Base-by-base conservation (phyloP, 2,797 vertebrate genomes). In the Dallia pectoralis region DNA sequence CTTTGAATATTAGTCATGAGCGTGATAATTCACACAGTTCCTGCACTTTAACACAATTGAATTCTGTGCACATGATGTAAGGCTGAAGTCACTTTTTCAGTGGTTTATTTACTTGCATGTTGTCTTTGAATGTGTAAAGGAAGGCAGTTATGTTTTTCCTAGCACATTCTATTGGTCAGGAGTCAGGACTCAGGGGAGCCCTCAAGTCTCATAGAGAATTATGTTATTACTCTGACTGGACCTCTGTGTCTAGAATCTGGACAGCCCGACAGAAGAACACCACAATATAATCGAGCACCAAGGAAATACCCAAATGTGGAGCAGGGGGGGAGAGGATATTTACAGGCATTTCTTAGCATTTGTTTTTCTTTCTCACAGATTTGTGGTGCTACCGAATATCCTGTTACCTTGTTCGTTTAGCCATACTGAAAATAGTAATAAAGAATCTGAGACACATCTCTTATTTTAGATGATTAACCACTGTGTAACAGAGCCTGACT, bases 231-330 rank as follows among this genome's bases (percentile, higher is more conserved):
- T 44, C 70, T 81, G 79, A 74, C 86, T 80, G 81, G 78, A 77
- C 63, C 73, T 77, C 84, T 80, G 79, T 7, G 73, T 12, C 40
- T 44, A 44, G 40, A 44, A 44, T 74, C 80, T 66, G 78, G 72
- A 76, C 70, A 75, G 78, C 66, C 47, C 53, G 79, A 74, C 75
- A 72, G 70, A 44, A 44, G 40, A 70, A 81, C 66, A 71, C 77
- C 79, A 84, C 84, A 81, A 88, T 84, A 84, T 88, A 82, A 86
- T 72, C 62, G 64, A 25, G 70, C 73, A 18, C 77, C 74, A 77
- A 36, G 48, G 69, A 63, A 64, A 64, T 7, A 25, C 15, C 27
- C 61, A 30, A 22, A 18, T 3, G 56, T 61, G 30, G 51, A 59
- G 65, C 33, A 65, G 71, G 63, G 74, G 53, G 61, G 67, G 22